Conservation (phyloP, 2,888 invertebrate species). For the Mactromeris polynyma region DNA sequence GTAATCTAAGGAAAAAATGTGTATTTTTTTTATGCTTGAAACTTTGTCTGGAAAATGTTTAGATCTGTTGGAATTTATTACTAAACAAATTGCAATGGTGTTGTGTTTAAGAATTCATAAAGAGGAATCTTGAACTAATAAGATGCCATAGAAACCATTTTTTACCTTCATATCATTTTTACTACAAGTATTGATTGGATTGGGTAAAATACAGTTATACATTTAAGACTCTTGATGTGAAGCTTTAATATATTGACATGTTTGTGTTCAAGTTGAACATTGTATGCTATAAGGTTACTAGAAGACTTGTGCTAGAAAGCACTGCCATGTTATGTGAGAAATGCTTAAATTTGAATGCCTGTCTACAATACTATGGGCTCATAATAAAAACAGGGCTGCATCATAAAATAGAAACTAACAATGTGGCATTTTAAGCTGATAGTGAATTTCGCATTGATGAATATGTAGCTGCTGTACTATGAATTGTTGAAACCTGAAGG, state of each 20-base stretch:
- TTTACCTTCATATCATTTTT: no score
- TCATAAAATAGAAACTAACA: neutral
- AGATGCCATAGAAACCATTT: no score
- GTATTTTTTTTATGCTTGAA: neutral
- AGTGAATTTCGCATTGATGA: no score
- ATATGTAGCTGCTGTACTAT: no score
- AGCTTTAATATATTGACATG: neutral
- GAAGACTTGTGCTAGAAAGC: neutral
- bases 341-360: neutral
- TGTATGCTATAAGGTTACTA: neutral
- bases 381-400: neutral
- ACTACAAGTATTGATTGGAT: no score
- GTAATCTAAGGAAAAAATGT: neutral
- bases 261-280: neutral
- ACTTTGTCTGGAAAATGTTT: neutral
- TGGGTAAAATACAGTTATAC: no score
- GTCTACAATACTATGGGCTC: neutral
- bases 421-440: no score
- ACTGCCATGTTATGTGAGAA: neutral
- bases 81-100: no score
- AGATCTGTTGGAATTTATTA: no score
- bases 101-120: no score
- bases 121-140: no score
- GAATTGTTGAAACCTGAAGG: neutral
- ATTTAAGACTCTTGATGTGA: neutral